These are phyloP conservation scores for Tipula unca DNA, from an alignment of 2,888 invertebrate species.

Conservation along the genomic window DNA sequence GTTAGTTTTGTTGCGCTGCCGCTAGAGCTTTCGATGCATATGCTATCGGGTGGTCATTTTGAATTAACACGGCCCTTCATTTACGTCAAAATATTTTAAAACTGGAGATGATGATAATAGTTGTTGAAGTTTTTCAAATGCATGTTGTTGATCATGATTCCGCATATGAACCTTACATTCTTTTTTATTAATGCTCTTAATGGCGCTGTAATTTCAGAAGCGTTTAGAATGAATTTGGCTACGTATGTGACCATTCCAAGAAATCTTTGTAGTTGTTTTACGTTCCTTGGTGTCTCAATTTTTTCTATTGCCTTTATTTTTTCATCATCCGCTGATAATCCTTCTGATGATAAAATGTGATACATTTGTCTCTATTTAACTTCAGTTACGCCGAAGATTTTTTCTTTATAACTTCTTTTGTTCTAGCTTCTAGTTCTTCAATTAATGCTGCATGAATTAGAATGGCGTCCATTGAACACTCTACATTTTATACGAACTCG, in stretches of 20 bases:
- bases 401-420: slow-evolving; percentile 26
- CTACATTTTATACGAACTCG: slow-evolving; percentile 25
- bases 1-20: not conserved
- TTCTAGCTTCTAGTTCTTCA: slow-evolving; percentile 26
- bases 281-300: slow-evolving; percentile 23
- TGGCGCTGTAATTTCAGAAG: slow-evolving; percentile 20
- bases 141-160: slow-evolving; percentile 19
- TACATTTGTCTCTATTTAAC: slow-evolving; percentile 29
- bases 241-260: slow-evolving; percentile 25
- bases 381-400: slow-evolving; percentile 27
- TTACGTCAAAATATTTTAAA: not conserved
- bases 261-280: slow-evolving; percentile 25
- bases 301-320: slow-evolving; percentile 25
- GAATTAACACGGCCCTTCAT: not conserved
- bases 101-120: not conserved
- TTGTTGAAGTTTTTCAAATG: not conserved
- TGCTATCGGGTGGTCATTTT: not conserved
- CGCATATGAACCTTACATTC: slow-evolving; percentile 21
- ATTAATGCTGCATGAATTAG: slow-evolving; percentile 27
- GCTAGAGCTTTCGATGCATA: not conserved
- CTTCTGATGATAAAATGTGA: not conserved
- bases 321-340: slow-evolving; percentile 3
- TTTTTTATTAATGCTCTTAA: slow-evolving; percentile 21
- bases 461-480: slow-evolving; percentile 28
- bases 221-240: not conserved